Evolutionary conservation across 2,797 vertebrate species (phyloP).

Genomic region (Centroberyx gerrardi): DNA sequence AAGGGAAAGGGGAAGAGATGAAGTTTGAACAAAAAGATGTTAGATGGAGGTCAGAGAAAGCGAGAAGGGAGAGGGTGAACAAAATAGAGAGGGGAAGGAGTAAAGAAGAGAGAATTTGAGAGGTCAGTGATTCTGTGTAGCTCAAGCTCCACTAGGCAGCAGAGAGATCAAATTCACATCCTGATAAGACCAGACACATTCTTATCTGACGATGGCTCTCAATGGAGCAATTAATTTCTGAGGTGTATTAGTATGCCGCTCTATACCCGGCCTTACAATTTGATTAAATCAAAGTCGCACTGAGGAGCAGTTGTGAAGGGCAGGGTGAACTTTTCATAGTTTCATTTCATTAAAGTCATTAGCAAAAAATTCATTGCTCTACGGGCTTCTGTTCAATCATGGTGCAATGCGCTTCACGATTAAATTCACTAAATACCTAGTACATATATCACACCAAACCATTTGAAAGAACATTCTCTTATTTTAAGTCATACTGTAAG

Average conservation of each 20-base stretch:
- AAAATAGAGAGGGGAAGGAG: slow-evolving; percentile 23
- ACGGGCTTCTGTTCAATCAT: slow-evolving; percentile 35
- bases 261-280: slow-evolving; percentile 61
- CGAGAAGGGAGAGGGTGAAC: neutral
- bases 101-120: slow-evolving; percentile 68
- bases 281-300: slow-evolving; percentile 82
- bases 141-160: slow-evolving; percentile 58
- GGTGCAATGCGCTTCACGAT: slow-evolving; percentile 20
- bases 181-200: slow-evolving; percentile 71
- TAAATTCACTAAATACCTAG: slow-evolving; percentile 41
- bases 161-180: slow-evolving; percentile 72
- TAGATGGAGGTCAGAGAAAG: slow-evolving; percentile 36
- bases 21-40: slow-evolving; percentile 36
- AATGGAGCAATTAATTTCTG: slow-evolving; percentile 75
- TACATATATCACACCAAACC: slow-evolving; percentile 3
- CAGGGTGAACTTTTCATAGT: slow-evolving; percentile 72
- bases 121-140: slow-evolving; percentile 69
- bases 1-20: slow-evolving; percentile 5
- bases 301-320: slow-evolving; percentile 75
- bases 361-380: slow-evolving; percentile 40
- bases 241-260: slow-evolving; percentile 74
- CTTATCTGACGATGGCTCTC: slow-evolving; percentile 73
- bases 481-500: neutral
- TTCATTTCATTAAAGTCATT: slow-evolving; percentile 68
- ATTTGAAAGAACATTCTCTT: slow-evolving; percentile 8